These are phyloP conservation scores for Plagodis pulveraria DNA, from an alignment of 2,888 invertebrate genomes.

Conservation along the genomic window DNA sequence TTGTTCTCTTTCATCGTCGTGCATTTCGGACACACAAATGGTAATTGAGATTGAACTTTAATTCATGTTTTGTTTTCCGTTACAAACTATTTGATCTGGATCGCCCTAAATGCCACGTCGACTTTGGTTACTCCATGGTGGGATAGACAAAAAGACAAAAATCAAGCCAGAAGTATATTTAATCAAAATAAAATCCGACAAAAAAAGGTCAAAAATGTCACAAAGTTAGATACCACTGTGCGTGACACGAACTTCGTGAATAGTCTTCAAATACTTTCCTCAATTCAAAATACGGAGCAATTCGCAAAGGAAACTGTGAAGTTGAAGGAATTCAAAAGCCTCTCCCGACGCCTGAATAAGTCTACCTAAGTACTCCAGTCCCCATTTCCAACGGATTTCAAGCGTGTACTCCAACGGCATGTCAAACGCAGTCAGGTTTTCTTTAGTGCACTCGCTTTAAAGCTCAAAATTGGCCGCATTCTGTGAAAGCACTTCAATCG, in stretches of 20 bases:
- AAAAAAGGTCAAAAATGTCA: conserved; percentile 10
- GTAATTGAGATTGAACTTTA: no score
- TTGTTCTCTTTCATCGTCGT: no score
- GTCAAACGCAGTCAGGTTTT: conserved; percentile 21
- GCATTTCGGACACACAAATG: no score
- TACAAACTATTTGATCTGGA: no score
- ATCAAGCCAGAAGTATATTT: no score
- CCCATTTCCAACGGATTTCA: conserved; percentile 27
- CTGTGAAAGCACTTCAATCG: conserved; percentile 18
- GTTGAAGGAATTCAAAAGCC: conserved; percentile 29
- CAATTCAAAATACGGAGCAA: conserved; percentile 20
- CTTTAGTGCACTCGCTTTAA: conserved; percentile 25
- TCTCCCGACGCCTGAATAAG: conserved; percentile 24
- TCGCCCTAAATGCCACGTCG: no score
- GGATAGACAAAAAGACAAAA: no score
- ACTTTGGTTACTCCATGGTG: no score
- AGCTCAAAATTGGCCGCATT: conserved; percentile 27
- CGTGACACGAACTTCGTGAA: conserved; percentile 15
- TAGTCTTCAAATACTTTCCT: conserved; percentile 8
- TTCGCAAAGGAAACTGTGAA: conserved; percentile 22
- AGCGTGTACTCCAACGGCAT: conserved; percentile 8
- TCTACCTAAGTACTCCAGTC: conserved; percentile 28
- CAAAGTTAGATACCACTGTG: conserved; percentile 12
- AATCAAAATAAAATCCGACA: background rate
- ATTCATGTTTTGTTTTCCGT: no score